Conservation (phyloP, 1,140 invertebrate species). For the Andricus grossulariae region DNA sequence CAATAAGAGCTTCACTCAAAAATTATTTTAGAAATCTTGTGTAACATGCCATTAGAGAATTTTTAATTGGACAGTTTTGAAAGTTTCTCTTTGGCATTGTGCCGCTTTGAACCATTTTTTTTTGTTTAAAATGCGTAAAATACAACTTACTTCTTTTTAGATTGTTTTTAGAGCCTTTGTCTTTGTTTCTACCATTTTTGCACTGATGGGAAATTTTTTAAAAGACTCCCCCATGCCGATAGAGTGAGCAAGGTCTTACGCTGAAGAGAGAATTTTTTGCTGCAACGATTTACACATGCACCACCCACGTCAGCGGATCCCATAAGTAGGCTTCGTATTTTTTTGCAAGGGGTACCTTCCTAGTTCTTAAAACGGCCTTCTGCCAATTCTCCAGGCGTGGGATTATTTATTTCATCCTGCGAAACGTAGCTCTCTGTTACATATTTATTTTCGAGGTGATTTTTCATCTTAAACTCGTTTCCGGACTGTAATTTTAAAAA, state of each 20-base stretch:
- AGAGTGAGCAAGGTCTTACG: neutral
- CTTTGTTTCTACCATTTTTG: too few species aligned
- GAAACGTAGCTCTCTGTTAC: neutral
- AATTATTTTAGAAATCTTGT: too few species aligned
- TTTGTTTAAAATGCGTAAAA: too few species aligned
- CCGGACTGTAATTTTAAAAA: neutral
- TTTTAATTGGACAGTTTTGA: too few species aligned
- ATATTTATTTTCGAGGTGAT: neutral
- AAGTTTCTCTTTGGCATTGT: too few species aligned
- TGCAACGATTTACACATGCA: slow-evolving; percentile 9
- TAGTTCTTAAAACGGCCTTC: slow-evolving; percentile 24
- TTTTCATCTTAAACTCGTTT: neutral
- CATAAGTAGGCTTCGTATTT: neutral
- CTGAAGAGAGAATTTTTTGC: slow-evolving; percentile 1
- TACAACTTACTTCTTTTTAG: too few species aligned
- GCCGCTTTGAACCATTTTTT: too few species aligned
- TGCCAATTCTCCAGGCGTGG: slow-evolving; percentile 1
- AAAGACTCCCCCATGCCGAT: too few species aligned
- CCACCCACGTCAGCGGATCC: slow-evolving; percentile 11
- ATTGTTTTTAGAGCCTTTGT: too few species aligned
- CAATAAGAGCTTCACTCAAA: too few species aligned
- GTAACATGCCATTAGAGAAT: too few species aligned
- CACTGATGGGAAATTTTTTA: too few species aligned
- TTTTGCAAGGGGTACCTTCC: slow-evolving; percentile 12
- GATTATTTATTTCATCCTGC: slow-evolving; percentile 21